phyloP scores from a whole-genome alignment of 2,888 invertebrate species.

The Melieria omissa region DNA sequence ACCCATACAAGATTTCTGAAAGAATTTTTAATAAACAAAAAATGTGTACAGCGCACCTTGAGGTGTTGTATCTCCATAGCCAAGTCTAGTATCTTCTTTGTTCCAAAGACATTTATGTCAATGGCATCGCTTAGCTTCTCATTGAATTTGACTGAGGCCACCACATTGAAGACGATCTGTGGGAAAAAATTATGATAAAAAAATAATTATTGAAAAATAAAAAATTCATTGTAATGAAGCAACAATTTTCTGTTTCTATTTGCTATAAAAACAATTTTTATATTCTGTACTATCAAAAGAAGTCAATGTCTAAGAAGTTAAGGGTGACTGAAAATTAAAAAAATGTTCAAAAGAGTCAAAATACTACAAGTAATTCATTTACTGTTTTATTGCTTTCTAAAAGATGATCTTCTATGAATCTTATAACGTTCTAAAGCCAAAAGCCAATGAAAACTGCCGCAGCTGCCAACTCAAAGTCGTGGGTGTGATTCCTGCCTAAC shows the following conservation, averaged over 20 bases:
- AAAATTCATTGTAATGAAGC: too few species aligned
- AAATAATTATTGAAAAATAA: slow-evolving; percentile 9
- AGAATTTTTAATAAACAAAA: not conserved
- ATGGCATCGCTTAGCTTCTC: slow-evolving; percentile 67
- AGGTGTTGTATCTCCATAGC: slow-evolving; percentile 65
- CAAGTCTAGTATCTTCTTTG: slow-evolving; percentile 67
- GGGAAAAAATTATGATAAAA: slow-evolving; percentile 19
- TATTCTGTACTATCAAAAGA: too few species aligned
- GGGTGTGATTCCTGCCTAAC: too few species aligned
- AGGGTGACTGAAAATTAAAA: slow-evolving; percentile 37
- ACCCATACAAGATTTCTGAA: not conserved
- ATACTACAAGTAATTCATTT: not conserved
- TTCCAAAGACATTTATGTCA: slow-evolving; percentile 66
- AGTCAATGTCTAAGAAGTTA: too few species aligned
- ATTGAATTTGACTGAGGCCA: slow-evolving; percentile 68
- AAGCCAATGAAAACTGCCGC: too few species aligned
- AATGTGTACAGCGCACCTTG: slow-evolving; percentile 55
- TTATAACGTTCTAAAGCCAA: too few species aligned
- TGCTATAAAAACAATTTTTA: too few species aligned
- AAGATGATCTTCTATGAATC: too few species aligned
- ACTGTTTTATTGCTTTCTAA: too few species aligned
- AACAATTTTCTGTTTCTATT: too few species aligned
- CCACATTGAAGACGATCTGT: slow-evolving; percentile 67
- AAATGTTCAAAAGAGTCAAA: not conserved
- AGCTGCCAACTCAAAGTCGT: too few species aligned